Evolutionary conservation across 2,797 vertebrate genomes (phyloP), one percentile per base, ranked within the genome.

Genomic region (Gymnothorax reevesii): DNA sequence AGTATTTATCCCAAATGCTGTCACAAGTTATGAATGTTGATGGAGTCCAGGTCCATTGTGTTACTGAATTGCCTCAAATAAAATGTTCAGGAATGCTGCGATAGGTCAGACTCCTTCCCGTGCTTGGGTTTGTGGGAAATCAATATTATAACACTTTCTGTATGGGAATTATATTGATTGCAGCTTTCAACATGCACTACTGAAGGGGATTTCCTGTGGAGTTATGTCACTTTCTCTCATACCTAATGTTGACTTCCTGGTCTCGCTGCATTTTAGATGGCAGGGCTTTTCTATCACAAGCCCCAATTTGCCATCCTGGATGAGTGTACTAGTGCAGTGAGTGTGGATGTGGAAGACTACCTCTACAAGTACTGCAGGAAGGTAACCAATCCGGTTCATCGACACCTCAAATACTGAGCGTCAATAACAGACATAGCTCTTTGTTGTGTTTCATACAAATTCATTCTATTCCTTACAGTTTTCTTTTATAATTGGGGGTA

Each of bases 251-350:
- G 73, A 77, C 13, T 49, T 15, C 13, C 42, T 52, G 33, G 49
- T 42, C 8, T n/a, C 15, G 22, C 75, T 55, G 33, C 25, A 64
- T 77, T 71, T 33, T 73, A 99, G 98, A 99, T 99, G 98, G 98
- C 98, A 88, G 95, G 98, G 84, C 93, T 99, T 3, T 99, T 99
- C 94, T 99, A 99, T 90, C 98, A 99, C 90, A 99, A 99, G 87
- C 98, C 98, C 1, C 98, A 99, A 95, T 99, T 99, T 94, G 98
- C 98, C 87, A 99, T 99, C 90, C 94, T 99, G 93, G 98, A 99
- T 75, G 98, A 99, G 91, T 99, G 98, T 90, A 99, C 98, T 49
- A 99, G 98, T 83, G 98, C 98, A 0, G 98, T 99, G 77, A 99
- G 98, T 1, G 98, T 99, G 17, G 98, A 99, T 84, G 98, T 99